Evolutionary conservation across 2,797 vertebrate genomes (phyloP).

Genomic region (Artibeus lituratus): DNA sequence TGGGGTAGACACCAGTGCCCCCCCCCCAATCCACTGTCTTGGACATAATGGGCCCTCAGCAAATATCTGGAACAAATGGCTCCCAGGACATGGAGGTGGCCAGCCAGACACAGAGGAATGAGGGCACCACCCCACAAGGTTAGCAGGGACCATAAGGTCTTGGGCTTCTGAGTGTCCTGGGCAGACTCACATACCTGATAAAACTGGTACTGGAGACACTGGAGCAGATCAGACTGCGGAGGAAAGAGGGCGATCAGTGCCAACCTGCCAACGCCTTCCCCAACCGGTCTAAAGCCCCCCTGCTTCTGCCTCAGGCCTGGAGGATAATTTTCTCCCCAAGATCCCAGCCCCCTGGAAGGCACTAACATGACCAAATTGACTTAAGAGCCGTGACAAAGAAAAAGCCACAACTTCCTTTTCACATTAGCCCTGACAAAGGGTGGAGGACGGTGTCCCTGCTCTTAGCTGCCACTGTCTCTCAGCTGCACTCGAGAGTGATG

Average conservation of each 20-base stretch:
- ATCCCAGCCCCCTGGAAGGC: background rate
- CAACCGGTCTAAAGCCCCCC: background rate
- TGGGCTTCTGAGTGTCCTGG: background rate
- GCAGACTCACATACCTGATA: constrained; percentile 79
- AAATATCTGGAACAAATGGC: background rate
- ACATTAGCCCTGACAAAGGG: background rate
- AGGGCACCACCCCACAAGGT: too few species aligned
- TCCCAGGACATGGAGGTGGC: background rate
- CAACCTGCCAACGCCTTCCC: fast-evolving
- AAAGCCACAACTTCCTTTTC: background rate
- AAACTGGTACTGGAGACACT: constrained; percentile 85
- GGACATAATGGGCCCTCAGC: background rate
- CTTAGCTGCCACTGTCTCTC: background rate
- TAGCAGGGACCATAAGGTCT: background rate
- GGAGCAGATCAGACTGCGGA: constrained; percentile 81
- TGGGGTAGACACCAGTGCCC: background rate
- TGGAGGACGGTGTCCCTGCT: background rate
- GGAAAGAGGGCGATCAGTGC: constrained; percentile 27
- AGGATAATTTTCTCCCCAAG: background rate
- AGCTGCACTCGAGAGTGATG: background rate
- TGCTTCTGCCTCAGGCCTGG: background rate
- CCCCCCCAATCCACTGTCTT: background rate
- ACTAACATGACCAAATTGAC: background rate
- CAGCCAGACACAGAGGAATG: background rate
- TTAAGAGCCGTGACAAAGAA: background rate